Evolutionary conservation across 53 echinoderm and acorn worm species (phyloP).

Genomic region (Arbacia lixula): DNA sequence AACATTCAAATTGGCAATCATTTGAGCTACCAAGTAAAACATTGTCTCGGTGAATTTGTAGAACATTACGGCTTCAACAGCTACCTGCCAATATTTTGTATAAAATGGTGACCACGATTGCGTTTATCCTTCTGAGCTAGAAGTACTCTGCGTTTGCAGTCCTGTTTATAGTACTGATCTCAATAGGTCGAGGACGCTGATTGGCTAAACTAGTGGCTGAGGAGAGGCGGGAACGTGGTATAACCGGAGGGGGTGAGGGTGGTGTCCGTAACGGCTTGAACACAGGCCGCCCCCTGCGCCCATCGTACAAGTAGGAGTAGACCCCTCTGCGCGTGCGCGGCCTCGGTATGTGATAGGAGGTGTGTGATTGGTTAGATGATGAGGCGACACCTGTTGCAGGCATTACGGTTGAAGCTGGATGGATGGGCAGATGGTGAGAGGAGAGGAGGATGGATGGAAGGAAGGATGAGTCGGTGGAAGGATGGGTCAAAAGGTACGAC

Average conservation of each 20-base stretch:
- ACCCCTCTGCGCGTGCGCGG: conserved; percentile 42
- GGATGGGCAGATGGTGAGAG: too few relatives aligned
- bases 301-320: conserved; percentile 50
- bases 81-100: too few relatives aligned
- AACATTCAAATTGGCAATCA: too few relatives aligned
- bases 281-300: conserved; percentile 34
- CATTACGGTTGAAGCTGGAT: conserved; percentile 40
- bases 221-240: conserved; percentile 1
- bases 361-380: conserved; percentile 36
- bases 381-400: neutral
- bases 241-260: conserved; percentile 47
- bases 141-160: conserved; percentile 40
- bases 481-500: too few relatives aligned
- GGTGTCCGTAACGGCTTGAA: conserved; percentile 36
- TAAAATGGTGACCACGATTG: too few relatives aligned
- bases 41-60: too few relatives aligned
- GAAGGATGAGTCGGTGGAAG: too few relatives aligned
- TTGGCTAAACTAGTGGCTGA: too few relatives aligned
- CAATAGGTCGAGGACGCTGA: conserved; percentile 1
- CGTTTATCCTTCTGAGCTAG: too few relatives aligned
- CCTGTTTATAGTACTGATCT: conserved; percentile 21
- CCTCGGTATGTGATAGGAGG: conserved; percentile 38
- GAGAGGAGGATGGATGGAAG: too few relatives aligned
- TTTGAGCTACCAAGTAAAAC: too few relatives aligned
- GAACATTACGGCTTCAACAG: too few relatives aligned